These are phyloP conservation scores for Dicyrtoma fusca DNA, from an alignment of 2,888 invertebrate species.

Conservation along the genomic window DNA sequence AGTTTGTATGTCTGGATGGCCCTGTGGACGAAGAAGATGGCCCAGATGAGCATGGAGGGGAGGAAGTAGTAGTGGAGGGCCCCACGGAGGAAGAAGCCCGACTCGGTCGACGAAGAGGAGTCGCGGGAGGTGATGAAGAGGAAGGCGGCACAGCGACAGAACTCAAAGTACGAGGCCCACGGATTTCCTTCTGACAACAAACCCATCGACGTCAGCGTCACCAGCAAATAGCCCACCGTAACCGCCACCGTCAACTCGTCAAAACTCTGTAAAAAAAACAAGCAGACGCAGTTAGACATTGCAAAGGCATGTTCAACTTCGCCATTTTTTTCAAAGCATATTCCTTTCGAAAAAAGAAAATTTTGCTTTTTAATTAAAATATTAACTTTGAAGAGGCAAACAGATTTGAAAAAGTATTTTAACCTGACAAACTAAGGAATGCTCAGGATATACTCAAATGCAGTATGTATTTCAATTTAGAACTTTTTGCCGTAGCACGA, in stretches of 20 bases:
- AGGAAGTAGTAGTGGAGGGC: constrained; percentile 46
- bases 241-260: constrained; percentile 66
- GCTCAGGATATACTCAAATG: too few relatives aligned
- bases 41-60: constrained; percentile 49
- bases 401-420: too few relatives aligned
- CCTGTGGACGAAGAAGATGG: constrained; percentile 41
- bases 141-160: constrained; percentile 68
- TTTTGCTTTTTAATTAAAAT: too few relatives aligned
- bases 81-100: constrained; percentile 47
- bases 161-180: constrained; percentile 68
- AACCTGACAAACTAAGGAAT: too few relatives aligned
- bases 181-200: constrained; percentile 73
- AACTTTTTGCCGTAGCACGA: too few relatives aligned
- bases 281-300: too few relatives aligned
- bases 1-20: constrained; percentile 17
- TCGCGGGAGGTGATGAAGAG: constrained; percentile 59
- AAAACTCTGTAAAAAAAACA: constrained; percentile 66
- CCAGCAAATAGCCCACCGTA: constrained; percentile 69
- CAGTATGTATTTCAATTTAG: too few relatives aligned
- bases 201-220: constrained; percentile 72
- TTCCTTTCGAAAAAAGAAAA: too few relatives aligned
- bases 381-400: too few relatives aligned
- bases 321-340: too few relatives aligned
- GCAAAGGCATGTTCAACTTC: too few relatives aligned
- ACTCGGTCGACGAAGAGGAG: background rate